phyloP scores from a whole-genome alignment of 35 echinoderm and acorn worm species.

The Heliocidaris erythrogramma region DNA sequence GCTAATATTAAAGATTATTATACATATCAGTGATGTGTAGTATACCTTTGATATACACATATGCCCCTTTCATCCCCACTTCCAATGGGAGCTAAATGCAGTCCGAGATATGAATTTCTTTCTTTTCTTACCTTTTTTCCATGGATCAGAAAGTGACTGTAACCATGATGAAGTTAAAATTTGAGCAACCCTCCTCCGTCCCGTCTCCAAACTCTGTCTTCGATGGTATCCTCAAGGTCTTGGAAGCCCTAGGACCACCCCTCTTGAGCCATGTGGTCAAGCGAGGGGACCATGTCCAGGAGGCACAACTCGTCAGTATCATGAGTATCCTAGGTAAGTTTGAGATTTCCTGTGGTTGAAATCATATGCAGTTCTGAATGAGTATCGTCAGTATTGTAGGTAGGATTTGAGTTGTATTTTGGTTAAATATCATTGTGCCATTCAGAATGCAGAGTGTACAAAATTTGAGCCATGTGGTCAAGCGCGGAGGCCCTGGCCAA shows the following conservation, averaged over 20 bases:
- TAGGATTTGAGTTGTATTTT: too few species aligned
- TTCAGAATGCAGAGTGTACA: too few species aligned
- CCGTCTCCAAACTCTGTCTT: conserved; percentile 17
- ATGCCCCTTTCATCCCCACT: not conserved
- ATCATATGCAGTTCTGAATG: too few species aligned
- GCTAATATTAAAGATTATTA: too few species aligned
- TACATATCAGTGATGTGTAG: too few species aligned
- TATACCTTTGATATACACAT: not conserved
- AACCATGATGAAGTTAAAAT: not conserved
- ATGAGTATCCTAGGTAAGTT: conserved; percentile 49
- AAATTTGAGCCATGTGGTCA: too few species aligned
- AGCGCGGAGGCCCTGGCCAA: too few species aligned
- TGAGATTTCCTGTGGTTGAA: not conserved
- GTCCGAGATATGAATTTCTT: not conserved
- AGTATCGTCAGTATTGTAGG: too few species aligned
- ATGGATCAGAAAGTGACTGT: not conserved
- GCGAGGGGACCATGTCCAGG: not conserved
- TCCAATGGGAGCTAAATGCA: not conserved
- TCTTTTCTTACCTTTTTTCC: not conserved
- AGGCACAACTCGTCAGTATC: not conserved
- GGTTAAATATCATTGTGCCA: too few species aligned
- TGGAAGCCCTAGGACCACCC: conserved; percentile 25
- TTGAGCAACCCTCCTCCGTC: not conserved
- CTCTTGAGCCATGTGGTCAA: conserved; percentile 13
- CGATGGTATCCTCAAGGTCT: conserved; percentile 1